Percentiles rank a stretch among this genome's conserved stretches.
These are phyloP conservation scores for Willowsia nigromaculata DNA, from an alignment of 2,888 invertebrate species.

Conservation along the genomic window DNA sequence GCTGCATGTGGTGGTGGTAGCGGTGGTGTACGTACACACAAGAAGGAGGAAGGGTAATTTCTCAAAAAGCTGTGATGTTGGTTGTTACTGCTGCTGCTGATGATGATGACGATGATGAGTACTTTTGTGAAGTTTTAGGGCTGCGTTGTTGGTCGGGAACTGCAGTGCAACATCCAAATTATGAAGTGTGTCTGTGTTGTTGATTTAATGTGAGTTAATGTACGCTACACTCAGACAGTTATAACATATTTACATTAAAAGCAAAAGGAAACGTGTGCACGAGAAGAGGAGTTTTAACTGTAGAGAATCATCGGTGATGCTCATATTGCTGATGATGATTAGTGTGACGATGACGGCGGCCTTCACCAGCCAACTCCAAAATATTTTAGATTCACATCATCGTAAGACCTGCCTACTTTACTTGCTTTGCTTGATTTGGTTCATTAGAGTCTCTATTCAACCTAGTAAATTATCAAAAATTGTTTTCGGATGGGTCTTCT, in stretches of 20 bases:
- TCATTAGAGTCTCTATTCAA: slow-evolving; percentile 77
- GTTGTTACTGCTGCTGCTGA: neutral
- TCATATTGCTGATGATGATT: slow-evolving; percentile 15
- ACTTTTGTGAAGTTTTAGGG: slow-evolving; percentile 21
- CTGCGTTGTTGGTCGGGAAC: slow-evolving; percentile 9
- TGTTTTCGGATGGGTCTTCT: slow-evolving; percentile 75
- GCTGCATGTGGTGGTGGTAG: slow-evolving; percentile 41
- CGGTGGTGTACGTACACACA: slow-evolving; percentile 18
- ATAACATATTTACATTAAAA: slow-evolving; percentile 50
- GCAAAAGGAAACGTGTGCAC: slow-evolving; percentile 46
- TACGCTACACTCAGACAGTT: slow-evolving; percentile 3
- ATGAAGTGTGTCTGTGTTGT: slow-evolving; percentile 37
- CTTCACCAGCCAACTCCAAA: slow-evolving; percentile 38
- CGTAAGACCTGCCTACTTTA: slow-evolving; percentile 42
- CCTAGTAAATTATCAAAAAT: slow-evolving; percentile 77
- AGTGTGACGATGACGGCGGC: slow-evolving; percentile 47
- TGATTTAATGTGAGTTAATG: slow-evolving; percentile 40
- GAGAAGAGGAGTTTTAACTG: slow-evolving; percentile 17
- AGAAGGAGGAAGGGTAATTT: slow-evolving; percentile 56
- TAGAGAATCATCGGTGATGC: slow-evolving; percentile 25
- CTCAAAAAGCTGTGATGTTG: slow-evolving; percentile 53
- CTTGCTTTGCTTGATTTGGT: slow-evolving; percentile 75
- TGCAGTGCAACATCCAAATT: slow-evolving; percentile 47
- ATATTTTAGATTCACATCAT: neutral
- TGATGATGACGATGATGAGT: slow-evolving; percentile 35